Evolutionary conservation across 2,113 vertebrate genomes (phyloP), one percentile per base, ranked within the genome.

Genomic region (Sialia sialis): DNA sequence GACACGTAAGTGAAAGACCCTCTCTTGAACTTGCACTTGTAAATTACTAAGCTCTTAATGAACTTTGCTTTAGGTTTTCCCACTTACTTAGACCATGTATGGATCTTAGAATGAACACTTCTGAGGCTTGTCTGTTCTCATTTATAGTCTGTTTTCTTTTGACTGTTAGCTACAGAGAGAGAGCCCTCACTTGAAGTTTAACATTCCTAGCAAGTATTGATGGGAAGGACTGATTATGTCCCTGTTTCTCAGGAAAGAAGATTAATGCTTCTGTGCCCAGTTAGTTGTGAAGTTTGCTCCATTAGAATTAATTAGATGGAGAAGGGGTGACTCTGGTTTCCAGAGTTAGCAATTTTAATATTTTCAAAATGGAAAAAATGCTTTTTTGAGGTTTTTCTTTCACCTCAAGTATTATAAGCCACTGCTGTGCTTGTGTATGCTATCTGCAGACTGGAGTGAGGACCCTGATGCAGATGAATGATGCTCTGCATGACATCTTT

Each of bases 1-100:
- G 99, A 99, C 97, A 99, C 99, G 99, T 99, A 83, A 98, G 98
- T 97, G 66, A 64, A 62, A 68, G 52, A 38, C 55, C 20, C 11
- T 74, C 52, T 59, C 1, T 12, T 52, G 21, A 90, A 43, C 13
- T 74, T 69, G 25, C 15, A 16, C 5, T 62, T 7, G 29, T 46
- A 44, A 73, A 72, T 74, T 72, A 29, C 64, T 74, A 5, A 51
- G 26, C 49, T 27, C 49, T 29, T 51, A 10, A 29, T 29, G 51
- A 52, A 52, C 17, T 87, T 79, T 29, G 10, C 17, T 2, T 55
- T 23, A 63, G 7, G 36, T 90, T 91, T 87, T 56, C 32, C 32
- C 7, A 6, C 16, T 66, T 70, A 49, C 5, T 48, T 43, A 73
- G 62, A 44, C 26, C 3, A 2, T 67, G 5, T 76, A 23, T 51